These are phyloP conservation scores for Okapia johnstoni DNA, from an alignment of 2,113 vertebrate species.

Conservation along the genomic window DNA sequence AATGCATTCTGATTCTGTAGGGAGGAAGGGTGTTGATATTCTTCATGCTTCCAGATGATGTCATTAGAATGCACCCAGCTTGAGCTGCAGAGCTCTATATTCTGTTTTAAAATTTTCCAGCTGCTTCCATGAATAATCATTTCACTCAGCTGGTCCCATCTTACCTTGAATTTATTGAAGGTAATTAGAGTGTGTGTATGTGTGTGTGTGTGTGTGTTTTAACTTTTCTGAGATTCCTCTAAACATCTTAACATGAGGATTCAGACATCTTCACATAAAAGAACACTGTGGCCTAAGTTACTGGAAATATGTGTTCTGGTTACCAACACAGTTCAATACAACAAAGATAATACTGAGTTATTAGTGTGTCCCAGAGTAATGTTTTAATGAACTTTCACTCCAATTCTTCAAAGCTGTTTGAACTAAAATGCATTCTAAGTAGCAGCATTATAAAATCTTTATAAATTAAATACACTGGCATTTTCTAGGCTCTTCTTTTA, in stretches of 20 bases:
- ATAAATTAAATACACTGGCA: conserved; percentile 9
- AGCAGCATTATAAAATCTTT: not conserved
- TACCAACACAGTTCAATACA: not conserved
- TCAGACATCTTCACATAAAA: not conserved
- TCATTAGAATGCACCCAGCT: not conserved
- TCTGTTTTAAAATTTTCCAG: not conserved
- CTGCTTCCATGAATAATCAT: not conserved
- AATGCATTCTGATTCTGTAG: not conserved
- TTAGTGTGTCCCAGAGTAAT: not conserved
- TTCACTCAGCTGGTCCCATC: not conserved
- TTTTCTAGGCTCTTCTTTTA: not conserved
- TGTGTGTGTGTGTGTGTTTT: not conserved
- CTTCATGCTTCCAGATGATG: not conserved
- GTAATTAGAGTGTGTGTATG: not conserved
- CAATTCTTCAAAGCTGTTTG: not conserved
- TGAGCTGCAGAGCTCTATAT: not conserved
- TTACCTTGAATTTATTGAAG: not conserved
- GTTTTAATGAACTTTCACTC: not conserved
- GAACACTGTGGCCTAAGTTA: not conserved
- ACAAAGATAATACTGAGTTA: not conserved
- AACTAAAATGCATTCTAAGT: not conserved
- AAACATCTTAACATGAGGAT: not conserved
- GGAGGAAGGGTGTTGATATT: not conserved
- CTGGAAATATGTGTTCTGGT: not conserved
- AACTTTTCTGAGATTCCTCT: not conserved